Base-by-base conservation (phyloP, 2,888 invertebrate species). In the Drepanosiphum platanoidis region DNA sequence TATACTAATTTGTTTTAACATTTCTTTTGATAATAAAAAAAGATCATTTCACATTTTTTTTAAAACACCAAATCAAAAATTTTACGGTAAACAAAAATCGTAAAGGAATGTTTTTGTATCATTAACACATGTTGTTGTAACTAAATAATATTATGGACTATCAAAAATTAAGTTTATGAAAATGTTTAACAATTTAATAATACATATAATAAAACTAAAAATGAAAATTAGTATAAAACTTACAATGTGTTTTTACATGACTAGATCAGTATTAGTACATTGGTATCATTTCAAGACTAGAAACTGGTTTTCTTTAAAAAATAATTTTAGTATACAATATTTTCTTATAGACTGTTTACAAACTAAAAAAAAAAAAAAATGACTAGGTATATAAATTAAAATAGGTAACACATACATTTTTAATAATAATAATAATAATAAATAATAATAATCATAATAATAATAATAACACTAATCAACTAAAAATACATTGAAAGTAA, bases 281-380 rank as follows among this genome's bases (percentile, higher is more conserved):
- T 84, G 84, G 68, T 84, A 77, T 52, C 68, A 68, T 84, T 84
- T 22, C 75, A 77, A 58, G 84, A 84, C 84, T 84, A 84, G 84
- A 84, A 68, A 84, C n/a, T 22, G 52, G 58, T 52, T 71, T 36
- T 39, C 22, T 81, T 58, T 71, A 22, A 75, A 75, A 77, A 75
- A 77, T 77, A 68, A 52, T 61, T 83, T 64, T 66, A 74, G 64
- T 75, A 32, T 75, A 75, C 84, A 84, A 75, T 77, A 52, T 84
- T 75, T 58, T 36, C 7, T 70, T 81, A 58, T 58, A 39, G 8
- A 36, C 36, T 36, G 34, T 58, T 71, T 42, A 80, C 70, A 52
- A 80, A 80, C 68, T 70, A 80, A 18, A 79, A 68, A 42, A 74
- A 75, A 78, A 74, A 61, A 75, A 78, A 72, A 82, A 82, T 71